Conservation (phyloP, 2,888 invertebrate species). For the Gryllus longicercus region DNA sequence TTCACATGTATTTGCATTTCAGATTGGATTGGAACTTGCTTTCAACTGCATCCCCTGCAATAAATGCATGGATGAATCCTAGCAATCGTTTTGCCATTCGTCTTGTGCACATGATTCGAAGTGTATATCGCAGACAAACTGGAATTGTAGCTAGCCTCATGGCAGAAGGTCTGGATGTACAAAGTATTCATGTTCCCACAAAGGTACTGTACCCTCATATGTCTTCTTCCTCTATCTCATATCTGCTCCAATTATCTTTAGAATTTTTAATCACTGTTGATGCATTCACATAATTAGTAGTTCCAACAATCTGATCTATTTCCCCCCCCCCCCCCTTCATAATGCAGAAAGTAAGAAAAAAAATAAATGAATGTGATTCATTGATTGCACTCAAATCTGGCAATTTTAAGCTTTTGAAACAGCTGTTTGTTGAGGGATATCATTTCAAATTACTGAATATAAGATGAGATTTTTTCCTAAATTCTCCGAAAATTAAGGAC, state of each 20-base stretch:
- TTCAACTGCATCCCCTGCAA: constrained; percentile 93
- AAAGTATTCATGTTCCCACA: constrained; percentile 73
- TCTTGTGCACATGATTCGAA: constrained; percentile 74
- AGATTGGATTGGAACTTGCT: constrained; percentile 94
- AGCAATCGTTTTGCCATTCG: constrained; percentile 84
- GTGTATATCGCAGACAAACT: constrained; percentile 73
- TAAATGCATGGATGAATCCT: constrained; percentile 97
- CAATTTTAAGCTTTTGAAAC: too few relatives aligned
- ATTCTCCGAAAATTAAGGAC: too few relatives aligned
- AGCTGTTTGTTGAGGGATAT: too few relatives aligned
- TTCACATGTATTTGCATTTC: constrained; percentile 30
- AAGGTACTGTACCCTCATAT: constrained; percentile 55
- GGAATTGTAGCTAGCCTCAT: constrained; percentile 91
- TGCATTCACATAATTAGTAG: too few relatives aligned
- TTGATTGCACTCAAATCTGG: too few relatives aligned
- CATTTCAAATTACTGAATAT: too few relatives aligned
- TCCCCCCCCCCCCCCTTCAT: too few relatives aligned
- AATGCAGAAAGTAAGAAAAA: not conserved
- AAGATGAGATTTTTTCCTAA: too few relatives aligned
- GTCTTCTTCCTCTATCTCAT: too few relatives aligned
- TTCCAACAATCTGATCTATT: not conserved
- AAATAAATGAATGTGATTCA: too few relatives aligned
- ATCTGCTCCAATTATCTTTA: not conserved
- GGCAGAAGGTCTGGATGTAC: constrained; percentile 89
- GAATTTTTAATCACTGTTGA: not conserved